phyloP scores from a whole-genome alignment of 2,113 vertebrate genomes.

The Neoarius graeffei region DNA sequence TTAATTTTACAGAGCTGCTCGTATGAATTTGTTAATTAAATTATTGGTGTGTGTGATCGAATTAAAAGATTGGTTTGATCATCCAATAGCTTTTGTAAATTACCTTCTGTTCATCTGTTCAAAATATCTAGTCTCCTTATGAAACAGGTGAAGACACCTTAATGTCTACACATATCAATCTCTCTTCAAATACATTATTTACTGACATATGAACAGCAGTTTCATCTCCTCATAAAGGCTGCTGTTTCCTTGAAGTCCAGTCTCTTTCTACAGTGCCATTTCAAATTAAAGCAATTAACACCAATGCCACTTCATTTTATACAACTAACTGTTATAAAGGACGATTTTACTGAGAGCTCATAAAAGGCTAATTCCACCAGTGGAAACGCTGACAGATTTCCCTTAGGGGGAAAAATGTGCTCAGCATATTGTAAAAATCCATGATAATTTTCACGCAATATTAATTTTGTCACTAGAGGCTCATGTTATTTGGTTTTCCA shows the following conservation, averaged over 20 bases:
- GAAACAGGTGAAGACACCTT: neutral
- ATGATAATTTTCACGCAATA: constrained; percentile 74
- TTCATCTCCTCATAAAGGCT: constrained; percentile 3
- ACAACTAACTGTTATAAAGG: constrained; percentile 58
- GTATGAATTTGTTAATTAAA: constrained; percentile 42
- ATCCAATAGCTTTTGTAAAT: constrained; percentile 45
- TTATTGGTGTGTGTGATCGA: constrained; percentile 35
- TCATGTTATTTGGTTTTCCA: constrained; percentile 63
- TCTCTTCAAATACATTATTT: neutral
- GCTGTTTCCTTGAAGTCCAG: neutral
- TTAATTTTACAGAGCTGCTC: constrained; percentile 42
- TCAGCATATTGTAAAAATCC: constrained; percentile 71
- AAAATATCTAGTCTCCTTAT: constrained; percentile 8
- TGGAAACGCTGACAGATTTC: constrained; percentile 64
- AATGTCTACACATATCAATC: neutral
- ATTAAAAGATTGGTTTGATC: constrained; percentile 33
- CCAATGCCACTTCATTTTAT: constrained; percentile 68
- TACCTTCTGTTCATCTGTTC: constrained; percentile 40
- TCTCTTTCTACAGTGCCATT: neutral
- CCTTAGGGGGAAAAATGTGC: constrained; percentile 68
- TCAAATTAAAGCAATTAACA: constrained; percentile 22
- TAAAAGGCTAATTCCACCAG: constrained; percentile 73
- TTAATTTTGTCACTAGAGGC: constrained; percentile 72
- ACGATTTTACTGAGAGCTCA: constrained; percentile 69
- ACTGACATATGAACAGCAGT: neutral